Percentiles rank a stretch among this genome's conserved stretches.
phyloP scores from a whole-genome alignment of 2,113 vertebrate species.

The Leptobrachium leishanense region DNA sequence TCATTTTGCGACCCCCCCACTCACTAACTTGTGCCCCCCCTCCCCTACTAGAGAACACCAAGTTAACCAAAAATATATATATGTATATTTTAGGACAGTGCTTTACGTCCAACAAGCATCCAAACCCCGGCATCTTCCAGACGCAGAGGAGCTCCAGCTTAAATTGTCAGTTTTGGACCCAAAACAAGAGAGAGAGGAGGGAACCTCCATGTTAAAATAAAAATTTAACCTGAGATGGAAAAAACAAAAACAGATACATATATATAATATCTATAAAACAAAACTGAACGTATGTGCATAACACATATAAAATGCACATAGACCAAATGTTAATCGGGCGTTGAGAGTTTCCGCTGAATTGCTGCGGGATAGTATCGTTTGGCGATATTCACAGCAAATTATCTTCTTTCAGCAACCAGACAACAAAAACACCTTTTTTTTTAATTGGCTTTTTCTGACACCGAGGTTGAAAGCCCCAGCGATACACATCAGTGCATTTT shows the following conservation, averaged over 20 bases:
- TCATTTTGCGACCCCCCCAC: too few species aligned
- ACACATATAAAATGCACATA: neutral
- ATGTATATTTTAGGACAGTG: too few species aligned
- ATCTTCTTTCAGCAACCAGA: conserved; percentile 1
- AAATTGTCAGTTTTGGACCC: conserved; percentile 32
- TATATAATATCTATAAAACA: neutral
- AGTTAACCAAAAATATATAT: too few species aligned
- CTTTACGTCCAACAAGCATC: neutral
- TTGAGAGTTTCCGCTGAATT: conserved; percentile 16
- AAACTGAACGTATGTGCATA: neutral
- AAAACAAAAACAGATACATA: conserved; percentile 1
- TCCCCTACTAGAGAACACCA: too few species aligned
- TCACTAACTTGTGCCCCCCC: too few species aligned
- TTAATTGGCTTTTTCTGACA: neutral
- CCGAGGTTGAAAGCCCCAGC: conserved; percentile 6
- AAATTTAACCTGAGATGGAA: conserved; percentile 45
- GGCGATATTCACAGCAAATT: conserved; percentile 13
- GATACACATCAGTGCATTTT: conserved; percentile 29
- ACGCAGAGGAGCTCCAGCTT: neutral
- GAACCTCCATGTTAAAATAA: conserved; percentile 17
- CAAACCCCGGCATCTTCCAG: neutral
- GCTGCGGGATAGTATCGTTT: conserved; percentile 7
- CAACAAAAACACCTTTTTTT: neutral
- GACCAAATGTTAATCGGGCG: neutral
- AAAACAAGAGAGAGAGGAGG: conserved; percentile 7